Base-by-base conservation (phyloP, 2,113 vertebrate genomes). In the Percina caprodes region DNA sequence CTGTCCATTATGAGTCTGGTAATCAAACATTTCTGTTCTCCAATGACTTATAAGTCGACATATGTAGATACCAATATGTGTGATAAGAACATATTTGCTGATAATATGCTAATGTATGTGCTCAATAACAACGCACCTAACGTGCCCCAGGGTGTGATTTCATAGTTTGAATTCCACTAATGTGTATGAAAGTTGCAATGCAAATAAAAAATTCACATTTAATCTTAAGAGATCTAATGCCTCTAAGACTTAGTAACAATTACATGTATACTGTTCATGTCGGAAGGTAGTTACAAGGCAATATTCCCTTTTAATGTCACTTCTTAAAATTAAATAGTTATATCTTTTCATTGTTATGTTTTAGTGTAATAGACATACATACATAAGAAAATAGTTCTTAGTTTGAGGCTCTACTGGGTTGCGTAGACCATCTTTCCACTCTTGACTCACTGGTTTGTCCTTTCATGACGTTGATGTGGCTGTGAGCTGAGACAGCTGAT, bases 381-480 rank as follows among this genome's bases (percentile, higher is more conserved):
- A 23, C 58, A 62, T 13, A 24, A 3, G 0, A 54, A 14, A 54
- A 23, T 18, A 11, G 21, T 24, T 54, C 11, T 30, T 39, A 12
- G 39, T 48, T 33, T 56, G 33, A 55, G 33, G 61, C 18, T 46
- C 62, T 35, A 18, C 45, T 24, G 9, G 33, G 9, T 33, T 61
- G 45, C 5, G 1, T 74, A 54, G 59, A 54, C 30, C 45, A 39
- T 15, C 54, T 24, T 59, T 39, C 21, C 6, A 39, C 16, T 45
- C n/a, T 55, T 70, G 58, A 23, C 30, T 30, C 30, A 30, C 35
- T 55, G 30, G 18, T 65, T 48, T 58, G 21, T 21, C 10, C 56
- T 56, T 54, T 54, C 76, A 35, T 71, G 67, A 71, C 26, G 77
- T 18, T 69, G 56, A 62, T 16, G 58, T 79, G 48, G 24, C 51